phyloP scores from a whole-genome alignment of 2,888 invertebrate genomes.

The Crematogaster levior region DNA sequence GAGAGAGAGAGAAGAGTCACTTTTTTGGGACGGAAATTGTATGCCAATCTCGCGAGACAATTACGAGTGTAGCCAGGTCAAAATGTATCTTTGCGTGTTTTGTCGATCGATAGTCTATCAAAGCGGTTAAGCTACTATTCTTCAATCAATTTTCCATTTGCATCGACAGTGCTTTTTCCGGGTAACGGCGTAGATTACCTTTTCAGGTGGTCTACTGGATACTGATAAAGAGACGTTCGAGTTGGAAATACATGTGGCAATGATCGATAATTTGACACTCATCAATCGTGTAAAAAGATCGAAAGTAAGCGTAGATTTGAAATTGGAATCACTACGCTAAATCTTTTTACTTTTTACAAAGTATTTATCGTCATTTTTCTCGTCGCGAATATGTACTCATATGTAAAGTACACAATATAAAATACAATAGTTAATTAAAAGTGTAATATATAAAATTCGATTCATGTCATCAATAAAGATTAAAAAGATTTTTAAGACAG shows the following conservation, averaged over 20 bases:
- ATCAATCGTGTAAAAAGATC: conserved; percentile 1
- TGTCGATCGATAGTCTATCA: conserved; percentile 71
- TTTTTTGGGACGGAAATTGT: conserved; percentile 74
- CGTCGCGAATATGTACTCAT: not conserved
- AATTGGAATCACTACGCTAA: not conserved
- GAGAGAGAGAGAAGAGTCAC: not conserved
- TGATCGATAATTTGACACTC: conserved; percentile 40
- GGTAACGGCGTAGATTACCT: conserved; percentile 60
- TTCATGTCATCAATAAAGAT: not conserved
- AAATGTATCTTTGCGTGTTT: conserved; percentile 71
- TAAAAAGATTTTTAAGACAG: not conserved
- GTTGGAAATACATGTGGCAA: conserved; percentile 4
- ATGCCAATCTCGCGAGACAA: conserved; percentile 75
- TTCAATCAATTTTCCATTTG: conserved; percentile 76
- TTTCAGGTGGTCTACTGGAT: conserved; percentile 57
- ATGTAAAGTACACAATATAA: not conserved
- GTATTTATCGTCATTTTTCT: not conserved
- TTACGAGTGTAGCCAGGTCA: conserved; percentile 71
- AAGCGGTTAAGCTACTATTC: conserved; percentile 74
- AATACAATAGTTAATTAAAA: too few species aligned
- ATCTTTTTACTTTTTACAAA: not conserved
- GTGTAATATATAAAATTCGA: not conserved
- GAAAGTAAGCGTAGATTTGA: not conserved
- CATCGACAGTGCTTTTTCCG: conserved; percentile 65
- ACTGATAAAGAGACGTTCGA: conserved; percentile 51